Percentiles rank a stretch among this genome's conserved stretches.
phyloP scores from a whole-genome alignment of 2,888 invertebrate genomes.

The Ichneumoninae sp. region DNA sequence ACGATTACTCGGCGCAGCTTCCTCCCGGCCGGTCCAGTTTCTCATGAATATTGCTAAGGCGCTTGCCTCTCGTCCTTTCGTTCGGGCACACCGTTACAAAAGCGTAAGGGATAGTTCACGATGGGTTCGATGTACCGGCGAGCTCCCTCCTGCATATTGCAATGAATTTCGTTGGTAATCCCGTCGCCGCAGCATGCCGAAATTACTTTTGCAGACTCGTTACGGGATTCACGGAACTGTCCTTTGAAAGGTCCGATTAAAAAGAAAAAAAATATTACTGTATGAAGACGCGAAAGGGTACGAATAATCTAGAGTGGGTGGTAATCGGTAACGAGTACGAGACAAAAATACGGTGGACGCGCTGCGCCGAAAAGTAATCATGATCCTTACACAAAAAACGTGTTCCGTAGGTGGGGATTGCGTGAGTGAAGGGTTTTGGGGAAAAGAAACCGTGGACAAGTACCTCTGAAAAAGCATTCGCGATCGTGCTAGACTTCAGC shows the following conservation, averaged over 20 bases:
- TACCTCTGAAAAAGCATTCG: background rate
- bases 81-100: conserved; percentile 44
- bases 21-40: conserved; percentile 56
- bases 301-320: background rate
- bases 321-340: background rate
- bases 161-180: conserved; percentile 32
- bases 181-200: conserved; percentile 8
- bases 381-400: background rate
- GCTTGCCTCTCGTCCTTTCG: conserved; percentile 39
- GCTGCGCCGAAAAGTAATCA: background rate
- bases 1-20: conserved; percentile 64
- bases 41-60: conserved; percentile 69
- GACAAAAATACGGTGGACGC: background rate
- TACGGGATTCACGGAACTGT: background rate
- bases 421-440: background rate
- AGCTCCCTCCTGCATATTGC: conserved; percentile 62
- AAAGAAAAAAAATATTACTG: background rate
- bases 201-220: conserved; percentile 55
- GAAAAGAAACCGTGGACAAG: background rate
- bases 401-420: background rate
- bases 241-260: background rate
- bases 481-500: no score
- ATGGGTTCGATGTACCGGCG: conserved; percentile 27
- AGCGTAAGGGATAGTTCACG: conserved; percentile 58
- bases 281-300: background rate